These are phyloP conservation scores for Drosophila mayaguana DNA, from an alignment of 2,888 invertebrate genomes.

Conservation along the genomic window DNA sequence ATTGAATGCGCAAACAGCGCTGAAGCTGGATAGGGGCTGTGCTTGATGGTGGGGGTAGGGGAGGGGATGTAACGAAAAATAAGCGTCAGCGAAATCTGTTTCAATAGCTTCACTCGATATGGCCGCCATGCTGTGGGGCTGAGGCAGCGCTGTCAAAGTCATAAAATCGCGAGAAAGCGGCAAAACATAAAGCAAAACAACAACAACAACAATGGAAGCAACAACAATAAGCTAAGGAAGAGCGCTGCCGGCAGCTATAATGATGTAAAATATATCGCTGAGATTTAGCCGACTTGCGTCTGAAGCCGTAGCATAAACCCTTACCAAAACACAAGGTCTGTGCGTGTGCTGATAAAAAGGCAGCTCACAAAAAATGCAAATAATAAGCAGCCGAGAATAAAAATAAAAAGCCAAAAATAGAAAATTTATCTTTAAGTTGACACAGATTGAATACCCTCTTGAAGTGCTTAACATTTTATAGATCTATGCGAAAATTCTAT, in stretches of 20 bases:
- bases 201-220: conserved; percentile 21
- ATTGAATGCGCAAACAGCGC: conserved; percentile 43
- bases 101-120: conserved; percentile 59
- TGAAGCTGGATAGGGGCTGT: not conserved
- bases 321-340: conserved; percentile 62
- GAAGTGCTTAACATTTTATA: not conserved
- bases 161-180: conserved; percentile 75
- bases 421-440: not conserved
- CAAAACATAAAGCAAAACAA: conserved; percentile 61
- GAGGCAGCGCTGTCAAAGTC: conserved; percentile 59
- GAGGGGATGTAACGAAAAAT: conserved; percentile 27
- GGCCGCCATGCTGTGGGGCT: conserved; percentile 38
- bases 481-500: too few species aligned
- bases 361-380: conserved; percentile 21
- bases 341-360: conserved; percentile 72
- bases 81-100: conserved; percentile 80
- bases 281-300: conserved; percentile 73
- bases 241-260: conserved; percentile 61
- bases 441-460: conserved; percentile 12
- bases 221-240: conserved; percentile 18
- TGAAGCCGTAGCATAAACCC: conserved; percentile 19
- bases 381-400: conserved; percentile 34
- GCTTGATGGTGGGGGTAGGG: not conserved
- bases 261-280: conserved; percentile 78
- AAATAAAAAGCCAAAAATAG: conserved; percentile 6